Evolutionary conservation across 2,888 invertebrate genomes (phyloP), one percentile per base, ranked within the genome.

Genomic region (Eupithecia centaureata): DNA sequence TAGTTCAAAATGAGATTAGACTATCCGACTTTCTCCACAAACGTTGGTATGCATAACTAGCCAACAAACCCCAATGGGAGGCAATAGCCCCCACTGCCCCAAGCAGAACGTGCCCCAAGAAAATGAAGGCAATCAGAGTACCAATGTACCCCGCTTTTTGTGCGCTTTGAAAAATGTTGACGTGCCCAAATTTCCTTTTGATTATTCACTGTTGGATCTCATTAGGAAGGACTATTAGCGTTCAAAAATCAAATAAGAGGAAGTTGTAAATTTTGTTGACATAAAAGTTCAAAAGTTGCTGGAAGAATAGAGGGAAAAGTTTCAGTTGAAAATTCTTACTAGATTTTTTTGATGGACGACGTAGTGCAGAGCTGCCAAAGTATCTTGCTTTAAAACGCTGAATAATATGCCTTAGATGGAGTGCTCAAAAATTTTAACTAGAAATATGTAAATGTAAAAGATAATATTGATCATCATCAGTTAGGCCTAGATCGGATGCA

Each of bases 61-160:
- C 57, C 57, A 57, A 57, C 57, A 57, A 30, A 57, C 63, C 62
- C 65, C 65, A 52, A 25, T 60, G 71, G 73, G 69, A 59, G 57
- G 62, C 58, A 63, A 69, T 71, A 72, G 75, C 77, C 77, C 77
- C 77, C 82, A 72, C 74, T 76, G 82, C 79, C 87, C 84, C 76
- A 71, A 85, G 87, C 82, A 79, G 80, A 78, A 83, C 92, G 92
- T 92, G 92, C 86, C 84, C 82, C 77, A 81, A 84, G 87, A 86
- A 90, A 92, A 92, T 91, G 91, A 91, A 89, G 91, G 86, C 86
- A 92, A 92, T 92, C 90, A 91, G 63, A 58, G 75, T 69, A 73
- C 76, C 90, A 90, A 33, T 47, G 74, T 72, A 74, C 77, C 76
- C 76, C 70, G 75, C 73, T 78, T 82, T 78, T 82, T 81, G 79